Evolutionary conservation across 2,888 invertebrate species (phyloP).

Genomic region (Aricia artaxerxes): DNA sequence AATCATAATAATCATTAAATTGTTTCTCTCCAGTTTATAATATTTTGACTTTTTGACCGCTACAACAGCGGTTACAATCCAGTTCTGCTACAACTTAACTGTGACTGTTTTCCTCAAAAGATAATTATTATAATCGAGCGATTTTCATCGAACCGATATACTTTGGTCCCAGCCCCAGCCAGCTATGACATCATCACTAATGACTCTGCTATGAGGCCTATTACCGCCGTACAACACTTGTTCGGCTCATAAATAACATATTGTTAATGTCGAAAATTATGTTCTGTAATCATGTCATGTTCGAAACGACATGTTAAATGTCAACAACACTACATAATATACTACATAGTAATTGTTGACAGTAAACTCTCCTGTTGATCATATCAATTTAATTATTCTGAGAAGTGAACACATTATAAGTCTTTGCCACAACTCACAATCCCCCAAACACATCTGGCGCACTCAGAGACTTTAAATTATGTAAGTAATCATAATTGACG

Average conservation of each 20-base stretch:
- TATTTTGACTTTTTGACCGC: neutral
- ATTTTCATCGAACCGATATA: slow-evolving; percentile 2
- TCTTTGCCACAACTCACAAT: neutral
- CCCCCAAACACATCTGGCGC: neutral
- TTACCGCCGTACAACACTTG: neutral
- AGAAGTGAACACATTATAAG: neutral
- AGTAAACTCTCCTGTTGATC: neutral
- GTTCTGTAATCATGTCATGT: neutral
- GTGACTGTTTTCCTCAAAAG: neutral
- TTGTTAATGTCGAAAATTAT: neutral
- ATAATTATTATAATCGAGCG: neutral
- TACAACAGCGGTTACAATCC: neutral
- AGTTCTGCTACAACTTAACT: neutral
- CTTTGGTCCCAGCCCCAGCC: neutral
- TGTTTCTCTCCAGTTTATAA: neutral
- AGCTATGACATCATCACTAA: neutral
- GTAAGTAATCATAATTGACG: too few species aligned
- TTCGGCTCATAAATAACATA: neutral
- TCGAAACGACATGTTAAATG: neutral
- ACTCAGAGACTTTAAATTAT: too few species aligned
- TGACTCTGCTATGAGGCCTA: neutral
- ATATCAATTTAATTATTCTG: neutral
- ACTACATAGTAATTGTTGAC: neutral
- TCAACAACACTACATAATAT: neutral
- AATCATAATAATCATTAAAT: neutral